Evolutionary conservation across 1,140 invertebrate genomes (phyloP), one percentile per base, ranked within the genome.

Genomic region (Pristionchus pacificus): DNA sequence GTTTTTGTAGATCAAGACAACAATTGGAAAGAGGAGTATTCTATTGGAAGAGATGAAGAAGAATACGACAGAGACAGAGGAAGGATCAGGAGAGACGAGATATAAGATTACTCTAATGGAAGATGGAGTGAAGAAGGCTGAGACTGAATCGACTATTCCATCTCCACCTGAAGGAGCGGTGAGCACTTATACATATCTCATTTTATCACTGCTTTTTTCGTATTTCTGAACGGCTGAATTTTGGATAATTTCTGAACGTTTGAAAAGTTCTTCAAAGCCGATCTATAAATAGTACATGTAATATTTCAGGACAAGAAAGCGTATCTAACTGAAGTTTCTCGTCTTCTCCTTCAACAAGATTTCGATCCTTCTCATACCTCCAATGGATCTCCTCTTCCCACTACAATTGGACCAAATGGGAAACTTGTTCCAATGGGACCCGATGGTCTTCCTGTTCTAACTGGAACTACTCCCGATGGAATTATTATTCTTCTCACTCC

Each of bases 261-360:
- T n/a, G n/a, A n/a, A n/a, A n/a, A n/a, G n/a, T n/a, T n/a, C n/a
- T n/a, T n/a, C n/a, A n/a, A n/a, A n/a, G n/a, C n/a, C n/a, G n/a
- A n/a, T n/a, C n/a, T n/a, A n/a, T n/a, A n/a, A n/a, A n/a, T n/a
- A n/a, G n/a, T n/a, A n/a, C n/a, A n/a, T n/a, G n/a, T n/a, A n/a
- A n/a, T n/a, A 65, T 61, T 72, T 73, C 33, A 73, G 71, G 68
- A 73, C 64, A 73, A 73, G 66, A 73, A 73, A 49, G 71, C 67
- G 69, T 73, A 73, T 31, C 66, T 73, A 1, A 59, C 71, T n/a
- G 59, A 68, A 60, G 71, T 73, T 19, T 63, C 59, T 49, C 69
- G 68, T 27, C 57, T 57, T 49, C 38, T 49, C 38, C 6, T 49
- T 19, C 38, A 49, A 49, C 38, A 49, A 19, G 38, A 49, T 19